Evolutionary conservation across 2,888 invertebrate genomes (phyloP), one percentile per base, ranked within the genome.

Genomic region (Helobdella robusta): DNA sequence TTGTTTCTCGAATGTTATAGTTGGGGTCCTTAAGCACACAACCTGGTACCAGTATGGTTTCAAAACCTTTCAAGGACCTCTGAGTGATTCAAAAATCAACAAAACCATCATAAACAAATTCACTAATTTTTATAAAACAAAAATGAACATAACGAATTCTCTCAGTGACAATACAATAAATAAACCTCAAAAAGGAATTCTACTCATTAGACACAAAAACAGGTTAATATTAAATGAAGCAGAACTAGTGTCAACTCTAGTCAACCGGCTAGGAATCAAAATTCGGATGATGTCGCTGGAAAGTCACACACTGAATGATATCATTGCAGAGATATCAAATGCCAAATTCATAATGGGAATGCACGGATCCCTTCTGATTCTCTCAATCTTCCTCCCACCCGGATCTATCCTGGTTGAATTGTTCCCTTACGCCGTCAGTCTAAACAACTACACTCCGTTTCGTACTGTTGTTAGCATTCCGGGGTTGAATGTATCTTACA

Each of bases 1-100:
- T 36, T 82, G 82, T 70, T 82, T 83, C 71, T 64, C 72, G 40
- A 74, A 77, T 64, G 72, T 74, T 2, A 70, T 73, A 65, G 73
- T 79, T 6, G 82, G 82, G n/a, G 66, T 82, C 11, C 73, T 74
- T 15, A 75, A 74, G 67, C 68, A 73, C 30, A 80, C 79, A 25
- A 69, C 75, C 2, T 82, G 82, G 81, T 83, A 81, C 73, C 79
- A 83, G 59, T 83, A 82, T 75, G 83, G 83, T 2, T 83, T 82
- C 72, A 71, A 70, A 32, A 67, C 71, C 60, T 79, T 78, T 1
- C 82, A 82, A 70, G 79, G 80, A 30, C 79, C 81, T 2, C 34
- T 79, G 40, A 64, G 67, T 28, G 71, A 71, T 46, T 30, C 46
- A 6, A 34, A 69, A 66, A 70, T 75, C 3, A 72, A 73, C 3